Conservation (phyloP, 2,797 vertebrate species). For the Aquila chrysaetos region DNA sequence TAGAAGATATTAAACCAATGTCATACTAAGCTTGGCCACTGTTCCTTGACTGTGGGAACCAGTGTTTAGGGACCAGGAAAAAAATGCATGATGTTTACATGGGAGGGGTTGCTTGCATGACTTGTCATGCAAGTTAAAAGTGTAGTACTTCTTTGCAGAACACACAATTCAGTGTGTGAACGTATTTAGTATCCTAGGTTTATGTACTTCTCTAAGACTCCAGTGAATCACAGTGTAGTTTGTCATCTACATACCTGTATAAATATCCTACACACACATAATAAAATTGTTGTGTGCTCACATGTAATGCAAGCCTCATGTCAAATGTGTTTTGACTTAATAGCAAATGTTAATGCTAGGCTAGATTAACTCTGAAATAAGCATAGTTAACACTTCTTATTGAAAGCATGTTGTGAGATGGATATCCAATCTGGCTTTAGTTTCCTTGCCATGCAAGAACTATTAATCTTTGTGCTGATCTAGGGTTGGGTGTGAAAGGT, state of each 20-base stretch:
- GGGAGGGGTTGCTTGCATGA: background rate
- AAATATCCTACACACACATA: background rate
- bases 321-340: background rate
- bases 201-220: background rate
- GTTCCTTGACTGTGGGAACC: background rate
- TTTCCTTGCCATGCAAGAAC: background rate
- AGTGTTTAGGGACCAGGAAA: background rate
- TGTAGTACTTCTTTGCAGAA: background rate
- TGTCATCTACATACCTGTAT: background rate
- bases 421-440: background rate
- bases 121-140: background rate
- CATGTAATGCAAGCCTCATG: background rate
- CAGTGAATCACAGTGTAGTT: background rate
- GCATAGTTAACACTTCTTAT: background rate
- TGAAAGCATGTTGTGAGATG: background rate
- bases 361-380: background rate
- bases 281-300: background rate
- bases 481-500: background rate
- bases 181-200: background rate
- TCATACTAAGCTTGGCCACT: background rate
- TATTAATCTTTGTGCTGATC: background rate
- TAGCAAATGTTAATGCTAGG: background rate
- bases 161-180: background rate
- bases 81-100: background rate
- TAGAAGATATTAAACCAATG: background rate